These are phyloP conservation scores for Anthonomus grandis DNA, from an alignment of 1,140 invertebrate genomes.

Conservation along the genomic window DNA sequence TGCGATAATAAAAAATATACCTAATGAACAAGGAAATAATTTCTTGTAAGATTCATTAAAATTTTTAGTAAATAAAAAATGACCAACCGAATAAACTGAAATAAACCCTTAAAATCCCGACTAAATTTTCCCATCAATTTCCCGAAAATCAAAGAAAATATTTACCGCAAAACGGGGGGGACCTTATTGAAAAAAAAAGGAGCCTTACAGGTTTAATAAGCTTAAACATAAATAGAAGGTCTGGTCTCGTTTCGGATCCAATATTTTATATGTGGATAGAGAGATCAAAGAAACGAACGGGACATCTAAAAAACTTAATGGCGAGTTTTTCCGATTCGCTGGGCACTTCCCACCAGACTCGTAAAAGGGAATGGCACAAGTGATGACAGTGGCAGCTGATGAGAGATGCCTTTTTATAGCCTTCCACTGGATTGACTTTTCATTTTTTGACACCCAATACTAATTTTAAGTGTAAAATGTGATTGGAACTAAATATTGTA, in stretches of 20 bases:
- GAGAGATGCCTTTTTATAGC: neutral
- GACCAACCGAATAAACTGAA: too few relatives aligned
- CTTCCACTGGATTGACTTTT: too few relatives aligned
- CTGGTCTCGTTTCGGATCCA: conserved; percentile 5
- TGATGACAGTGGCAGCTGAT: conserved; percentile 3
- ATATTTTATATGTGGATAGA: conserved; percentile 25
- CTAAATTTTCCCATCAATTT: too few relatives aligned
- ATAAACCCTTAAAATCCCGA: too few relatives aligned
- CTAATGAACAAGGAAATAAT: too few relatives aligned
- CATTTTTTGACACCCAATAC: neutral
- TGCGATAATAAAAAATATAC: too few relatives aligned
- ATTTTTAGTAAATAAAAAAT: too few relatives aligned
- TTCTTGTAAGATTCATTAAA: too few relatives aligned
- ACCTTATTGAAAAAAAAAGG: conserved; percentile 6
- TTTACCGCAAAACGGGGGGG: too few relatives aligned
- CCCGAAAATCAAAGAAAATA: too few relatives aligned
- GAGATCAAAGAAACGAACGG: conserved; percentile 17
- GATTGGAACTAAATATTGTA: neutral
- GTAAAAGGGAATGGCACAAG: conserved; percentile 10
- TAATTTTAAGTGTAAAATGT: neutral
- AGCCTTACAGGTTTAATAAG: conserved; percentile 5
- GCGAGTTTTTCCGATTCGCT: conserved; percentile 23
- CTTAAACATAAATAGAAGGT: conserved; percentile 1
- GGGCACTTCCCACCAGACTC: conserved; percentile 13
- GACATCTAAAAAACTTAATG: conserved; percentile 16